A percentile compares a stretch with the other conserved stretches of the same genome.
These are phyloP conservation scores for Threskiornis aethiopicus DNA, from an alignment of 2,797 vertebrate genomes.

Conservation along the genomic window DNA sequence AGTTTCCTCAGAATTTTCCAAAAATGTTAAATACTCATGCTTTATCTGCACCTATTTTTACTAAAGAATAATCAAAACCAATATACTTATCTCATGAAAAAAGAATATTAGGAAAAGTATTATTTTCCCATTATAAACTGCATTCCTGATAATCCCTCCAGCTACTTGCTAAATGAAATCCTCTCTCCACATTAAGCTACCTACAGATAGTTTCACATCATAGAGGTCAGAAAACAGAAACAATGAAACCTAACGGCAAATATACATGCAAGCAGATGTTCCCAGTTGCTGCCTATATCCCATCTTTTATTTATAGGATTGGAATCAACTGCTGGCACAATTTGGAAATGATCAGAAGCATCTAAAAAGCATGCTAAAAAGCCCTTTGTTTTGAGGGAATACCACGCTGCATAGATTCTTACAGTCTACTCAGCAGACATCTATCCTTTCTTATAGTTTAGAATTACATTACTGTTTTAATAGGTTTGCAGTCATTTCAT, in stretches of 20 bases:
- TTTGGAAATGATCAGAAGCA: neutral
- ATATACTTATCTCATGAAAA: neutral
- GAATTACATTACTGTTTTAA: neutral
- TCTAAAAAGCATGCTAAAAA: neutral
- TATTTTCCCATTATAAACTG: neutral
- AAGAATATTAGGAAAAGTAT: neutral
- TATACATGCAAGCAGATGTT: neutral
- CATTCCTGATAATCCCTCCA: neutral
- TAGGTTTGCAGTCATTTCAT: neutral
- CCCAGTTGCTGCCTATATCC: neutral
- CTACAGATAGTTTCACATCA: neutral
- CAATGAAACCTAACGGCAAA: neutral
- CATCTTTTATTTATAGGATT: neutral
- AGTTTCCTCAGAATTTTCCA: neutral
- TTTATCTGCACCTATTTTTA: neutral
- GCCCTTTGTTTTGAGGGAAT: neutral
- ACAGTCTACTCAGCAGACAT: neutral
- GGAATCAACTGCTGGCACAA: neutral
- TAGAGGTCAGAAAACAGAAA: neutral
- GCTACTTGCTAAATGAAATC: neutral
- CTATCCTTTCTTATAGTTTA: neutral
- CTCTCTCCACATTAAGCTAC: neutral
- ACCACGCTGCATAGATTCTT: neutral
- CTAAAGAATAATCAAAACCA: neutral
- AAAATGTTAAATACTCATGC: neutral